Evolutionary conservation across 2,888 invertebrate genomes (phyloP).

Genomic region (Graphium colonna): DNA sequence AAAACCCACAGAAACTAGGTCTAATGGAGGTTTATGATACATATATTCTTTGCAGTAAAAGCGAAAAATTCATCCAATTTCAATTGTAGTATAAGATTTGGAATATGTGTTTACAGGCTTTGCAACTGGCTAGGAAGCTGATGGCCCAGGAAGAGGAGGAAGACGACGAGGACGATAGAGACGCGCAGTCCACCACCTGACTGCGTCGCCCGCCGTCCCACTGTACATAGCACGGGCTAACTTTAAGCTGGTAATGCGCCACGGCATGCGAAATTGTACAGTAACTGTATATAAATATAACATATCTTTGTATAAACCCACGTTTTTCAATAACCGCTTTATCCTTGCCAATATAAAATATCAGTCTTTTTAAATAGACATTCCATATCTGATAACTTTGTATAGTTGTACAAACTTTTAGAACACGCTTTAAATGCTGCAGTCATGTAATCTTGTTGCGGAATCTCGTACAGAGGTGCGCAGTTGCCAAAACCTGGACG

Average conservation of each 20-base stretch:
- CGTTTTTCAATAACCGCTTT: slow-evolving; percentile 3
- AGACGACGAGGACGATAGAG: slow-evolving; percentile 77
- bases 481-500: too few relatives aligned
- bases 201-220: slow-evolving; percentile 35
- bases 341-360: too few relatives aligned
- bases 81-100: neutral
- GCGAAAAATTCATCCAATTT: too few relatives aligned
- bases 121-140: slow-evolving; percentile 93
- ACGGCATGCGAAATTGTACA: neutral
- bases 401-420: too few relatives aligned
- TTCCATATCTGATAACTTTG: too few relatives aligned
- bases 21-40: too few relatives aligned
- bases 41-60: too few relatives aligned
- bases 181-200: slow-evolving; percentile 48
- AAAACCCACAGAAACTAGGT: too few relatives aligned
- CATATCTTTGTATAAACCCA: neutral
- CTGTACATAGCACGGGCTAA: slow-evolving; percentile 28
- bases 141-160: slow-evolving; percentile 95
- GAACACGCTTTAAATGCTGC: too few relatives aligned
- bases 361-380: too few relatives aligned
- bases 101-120: slow-evolving; percentile 83
- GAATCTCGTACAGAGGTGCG: too few relatives aligned
- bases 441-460: too few relatives aligned
- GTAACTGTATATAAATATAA: neutral
- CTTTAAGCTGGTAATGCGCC: slow-evolving; percentile 31